phyloP scores from a whole-genome alignment of 2,113 vertebrate genomes.

The Semicossyphus pulcher region DNA sequence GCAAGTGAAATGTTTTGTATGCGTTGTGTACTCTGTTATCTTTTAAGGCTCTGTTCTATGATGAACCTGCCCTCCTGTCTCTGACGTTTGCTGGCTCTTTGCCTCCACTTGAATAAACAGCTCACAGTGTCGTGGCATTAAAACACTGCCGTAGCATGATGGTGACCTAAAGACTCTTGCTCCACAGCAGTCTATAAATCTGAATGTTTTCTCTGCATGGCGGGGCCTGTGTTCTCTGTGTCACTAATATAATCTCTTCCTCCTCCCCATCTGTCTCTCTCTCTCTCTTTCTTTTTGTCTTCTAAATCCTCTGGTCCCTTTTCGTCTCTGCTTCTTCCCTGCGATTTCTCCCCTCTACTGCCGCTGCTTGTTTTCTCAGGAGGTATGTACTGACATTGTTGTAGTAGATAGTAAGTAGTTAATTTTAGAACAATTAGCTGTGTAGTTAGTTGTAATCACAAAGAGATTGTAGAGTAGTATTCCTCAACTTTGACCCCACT shows the following conservation, averaged over 20 bases:
- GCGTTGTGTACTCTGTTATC: slow-evolving; percentile 13
- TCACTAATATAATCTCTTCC: slow-evolving; percentile 81
- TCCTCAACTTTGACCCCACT: background rate
- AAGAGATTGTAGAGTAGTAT: slow-evolving; percentile 26
- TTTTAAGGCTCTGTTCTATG: slow-evolving; percentile 47
- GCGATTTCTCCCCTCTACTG: slow-evolving; percentile 79
- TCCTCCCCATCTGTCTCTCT: slow-evolving; percentile 38
- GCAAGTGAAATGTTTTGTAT: background rate
- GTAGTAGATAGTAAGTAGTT: slow-evolving; percentile 35
- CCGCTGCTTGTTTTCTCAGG: slow-evolving; percentile 83
- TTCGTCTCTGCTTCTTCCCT: slow-evolving; percentile 74
- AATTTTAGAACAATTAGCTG: slow-evolving; percentile 4
- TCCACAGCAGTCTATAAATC: slow-evolving; percentile 50
- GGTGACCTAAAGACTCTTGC: slow-evolving; percentile 43
- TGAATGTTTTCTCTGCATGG: slow-evolving; percentile 81
- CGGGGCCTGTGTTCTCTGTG: slow-evolving; percentile 73
- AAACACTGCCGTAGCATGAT: slow-evolving; percentile 43
- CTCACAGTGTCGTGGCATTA: slow-evolving; percentile 22
- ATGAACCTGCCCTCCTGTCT: slow-evolving; percentile 31
- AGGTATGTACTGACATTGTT: slow-evolving; percentile 79
- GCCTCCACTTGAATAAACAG: slow-evolving; percentile 38
- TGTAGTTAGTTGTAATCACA: background rate
- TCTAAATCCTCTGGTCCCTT: slow-evolving; percentile 69
- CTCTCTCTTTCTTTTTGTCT: slow-evolving; percentile 40
- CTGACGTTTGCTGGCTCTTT: slow-evolving; percentile 50